Base-by-base conservation (phyloP, 2,797 vertebrate genomes). In the Cyprinella venusta region DNA sequence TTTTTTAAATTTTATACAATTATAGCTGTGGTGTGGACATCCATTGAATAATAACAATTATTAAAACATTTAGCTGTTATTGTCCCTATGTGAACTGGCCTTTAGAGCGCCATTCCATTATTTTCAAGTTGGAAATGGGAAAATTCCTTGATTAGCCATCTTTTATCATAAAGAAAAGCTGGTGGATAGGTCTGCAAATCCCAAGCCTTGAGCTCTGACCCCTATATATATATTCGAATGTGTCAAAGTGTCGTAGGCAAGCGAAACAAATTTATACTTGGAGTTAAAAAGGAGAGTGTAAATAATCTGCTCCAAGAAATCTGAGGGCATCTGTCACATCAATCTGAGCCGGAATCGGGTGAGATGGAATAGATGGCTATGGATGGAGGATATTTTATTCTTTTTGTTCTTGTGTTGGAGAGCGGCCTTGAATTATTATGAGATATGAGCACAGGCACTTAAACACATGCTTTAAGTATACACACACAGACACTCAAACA, bases 351-450 rank as follows among this genome's bases (percentile, higher is more conserved):
- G 50, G 63, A 82, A 82, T 67, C 4, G 24, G 45, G 48, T 9
- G n/a, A 40, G 24, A 76, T 18, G 10, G 24, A 82, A 67, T 65
- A 54, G 56, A 64, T 52, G 64, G 63, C 33, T 54, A 48, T 26
- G 48, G n/a, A 82, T 54, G 33, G 71, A 75, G 61, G 61, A 68
- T 84, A 64, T 80, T 80, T 79, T 79, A 74, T 80, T 84, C 63
- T 68, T 80, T 84, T 84, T 84, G 77, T 74, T 52, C 77, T 74
- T 67, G 56, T 80, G 30, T 42, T 84, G 56, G 33, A 83, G 76
- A 72, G 59, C 21, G 52, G 69, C 83, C 77, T 80, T 80, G 83
- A 75, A 59, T 80, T 75, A 84, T 67, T 84, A 75, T 80, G 77
- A 80, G 59, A 74, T 56, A 76, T 19, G 70, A 71, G 54, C 24